Percentiles rank a stretch among this genome's conserved stretches.
Evolutionary conservation across 2,113 vertebrate species (phyloP).

Genomic region (Pluvialis apricaria): DNA sequence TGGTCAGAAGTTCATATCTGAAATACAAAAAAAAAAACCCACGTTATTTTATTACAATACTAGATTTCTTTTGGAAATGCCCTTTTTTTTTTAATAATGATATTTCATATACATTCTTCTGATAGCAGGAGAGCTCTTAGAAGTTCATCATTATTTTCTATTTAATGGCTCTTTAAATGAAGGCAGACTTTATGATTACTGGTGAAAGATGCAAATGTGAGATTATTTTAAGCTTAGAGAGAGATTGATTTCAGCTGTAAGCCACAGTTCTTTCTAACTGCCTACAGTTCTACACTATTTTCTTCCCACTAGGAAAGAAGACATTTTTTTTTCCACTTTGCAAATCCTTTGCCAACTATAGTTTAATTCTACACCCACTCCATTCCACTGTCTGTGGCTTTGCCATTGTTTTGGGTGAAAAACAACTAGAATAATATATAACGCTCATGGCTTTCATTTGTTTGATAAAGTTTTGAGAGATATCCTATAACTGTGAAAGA

Average conservation of each 20-base stretch:
- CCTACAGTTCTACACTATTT: not conserved
- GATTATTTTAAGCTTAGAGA: not conserved
- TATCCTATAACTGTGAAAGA: not conserved
- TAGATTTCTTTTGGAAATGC: not conserved
- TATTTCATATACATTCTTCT: not conserved
- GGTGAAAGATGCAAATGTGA: not conserved
- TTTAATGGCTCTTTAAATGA: not conserved
- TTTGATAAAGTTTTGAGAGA: not conserved
- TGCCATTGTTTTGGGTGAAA: not conserved
- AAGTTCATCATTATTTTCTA: not conserved
- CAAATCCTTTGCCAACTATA: not conserved
- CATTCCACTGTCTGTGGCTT: not conserved
- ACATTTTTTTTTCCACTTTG: not conserved
- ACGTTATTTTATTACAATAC: not conserved
- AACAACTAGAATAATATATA: not conserved
- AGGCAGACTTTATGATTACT: not conserved
- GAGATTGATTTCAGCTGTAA: not conserved
- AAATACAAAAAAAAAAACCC: not conserved
- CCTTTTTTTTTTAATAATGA: not conserved
- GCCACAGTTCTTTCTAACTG: not conserved
- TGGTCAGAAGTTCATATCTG: conserved; percentile 79
- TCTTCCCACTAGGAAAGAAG: not conserved
- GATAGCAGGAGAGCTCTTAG: not conserved
- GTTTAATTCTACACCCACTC: not conserved
- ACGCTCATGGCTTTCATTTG: not conserved